Base-by-base conservation (phyloP, 2,113 vertebrate species). In the Chaenogobius annularis region DNA sequence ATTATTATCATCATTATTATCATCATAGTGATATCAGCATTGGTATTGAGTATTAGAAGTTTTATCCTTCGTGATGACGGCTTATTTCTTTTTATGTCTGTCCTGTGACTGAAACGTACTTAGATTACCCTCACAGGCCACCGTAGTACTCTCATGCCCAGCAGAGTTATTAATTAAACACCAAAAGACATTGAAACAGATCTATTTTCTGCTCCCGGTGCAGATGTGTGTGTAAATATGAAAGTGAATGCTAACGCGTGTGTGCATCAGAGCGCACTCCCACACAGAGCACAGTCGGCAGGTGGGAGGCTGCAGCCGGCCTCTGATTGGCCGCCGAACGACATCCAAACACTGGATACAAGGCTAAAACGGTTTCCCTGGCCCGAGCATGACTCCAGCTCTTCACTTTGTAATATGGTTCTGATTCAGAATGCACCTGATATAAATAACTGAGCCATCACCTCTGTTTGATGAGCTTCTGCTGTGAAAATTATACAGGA, bases 231-330 rank as follows among this genome's bases (percentile, higher is more conserved):
- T 59, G 48, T 73, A 68, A 68, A 65, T 80, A 75, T 78, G 61
- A 69, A 66, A 81, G 56, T 7, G 10, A 69, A 46, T 66, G 40
- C 70, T 63, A 69, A 55, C 77, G 69, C 65, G 46, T n/a, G 66
- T 10, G 66, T 70, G 75, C 68, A 85, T 67, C 74, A 82, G 81
- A 80, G 68, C 63, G 67, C 77, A 80, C 83, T 15, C 87, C 81
- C 82, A 86, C 87, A 80, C 82, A 81, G 64, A 66, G 66, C 82
- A 78, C 64, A 79, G 86, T 89, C 85, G 86, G 77, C 78, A 82
- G 83, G 89, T 88, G 85, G 90, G 88, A 55, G 69, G 83, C 71
- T 64, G 80, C 77, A 68, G 69, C 75, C 66, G 68, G 75, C 17
- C 68, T 73, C 74, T 82, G 72, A 86, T 85, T 86, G 86, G 88